These are phyloP conservation scores for Taxidea taxus DNA, from an alignment of 2,113 vertebrate genomes.

Conservation along the genomic window DNA sequence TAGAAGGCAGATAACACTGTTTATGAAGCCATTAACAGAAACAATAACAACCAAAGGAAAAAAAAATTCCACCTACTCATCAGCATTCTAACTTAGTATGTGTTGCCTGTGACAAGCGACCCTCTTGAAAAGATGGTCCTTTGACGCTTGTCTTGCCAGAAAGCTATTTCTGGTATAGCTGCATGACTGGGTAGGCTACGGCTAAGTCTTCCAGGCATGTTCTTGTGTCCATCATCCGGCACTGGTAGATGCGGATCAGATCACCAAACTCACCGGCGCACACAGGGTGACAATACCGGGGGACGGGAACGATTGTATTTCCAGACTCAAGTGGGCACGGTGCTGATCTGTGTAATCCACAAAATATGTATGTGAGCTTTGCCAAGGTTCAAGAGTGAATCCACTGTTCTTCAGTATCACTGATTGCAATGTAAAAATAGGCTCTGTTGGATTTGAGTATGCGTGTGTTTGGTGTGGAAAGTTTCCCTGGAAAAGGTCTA, in stretches of 20 bases:
- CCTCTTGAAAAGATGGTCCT: constrained; percentile 61
- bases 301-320: not conserved
- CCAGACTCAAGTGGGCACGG: constrained; percentile 42
- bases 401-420: not conserved
- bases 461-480: constrained; percentile 60
- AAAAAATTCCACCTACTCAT: constrained; percentile 31
- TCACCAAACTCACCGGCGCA: not conserved
- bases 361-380: not conserved
- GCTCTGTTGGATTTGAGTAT: not conserved
- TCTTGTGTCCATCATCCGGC: constrained; percentile 2
- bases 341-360: not conserved
- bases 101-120: constrained; percentile 36
- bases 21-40: not conserved
- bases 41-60: not conserved
- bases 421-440: constrained; percentile 33
- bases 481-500: constrained; percentile 72
- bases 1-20: not conserved
- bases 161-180: constrained; percentile 62
- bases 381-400: not conserved
- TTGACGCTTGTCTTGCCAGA: constrained; percentile 61
- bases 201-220: constrained; percentile 62
- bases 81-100: constrained; percentile 56
- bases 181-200: constrained; percentile 34
- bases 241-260: not conserved
- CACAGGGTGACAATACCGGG: not conserved